phyloP scores from a whole-genome alignment of 2,888 invertebrate genomes.

The Cephus spinipes region DNA sequence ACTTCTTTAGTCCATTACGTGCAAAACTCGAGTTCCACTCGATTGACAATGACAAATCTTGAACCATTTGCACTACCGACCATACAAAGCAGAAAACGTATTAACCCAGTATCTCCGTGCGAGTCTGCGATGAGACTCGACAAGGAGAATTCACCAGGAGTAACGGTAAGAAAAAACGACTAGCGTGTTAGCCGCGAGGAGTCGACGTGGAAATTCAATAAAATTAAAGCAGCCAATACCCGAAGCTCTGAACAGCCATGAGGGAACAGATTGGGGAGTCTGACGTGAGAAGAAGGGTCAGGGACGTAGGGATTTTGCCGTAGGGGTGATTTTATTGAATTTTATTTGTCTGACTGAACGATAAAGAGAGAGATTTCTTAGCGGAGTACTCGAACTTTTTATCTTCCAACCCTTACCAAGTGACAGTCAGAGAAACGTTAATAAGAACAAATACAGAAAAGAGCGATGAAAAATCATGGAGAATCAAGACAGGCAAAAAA shows the following conservation, averaged over 20 bases:
- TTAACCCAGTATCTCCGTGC: background rate
- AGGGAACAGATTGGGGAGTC: background rate
- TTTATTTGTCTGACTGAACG: slow-evolving; percentile 13
- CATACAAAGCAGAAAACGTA: background rate
- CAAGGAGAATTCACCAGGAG: background rate
- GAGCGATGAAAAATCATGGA: too few species aligned
- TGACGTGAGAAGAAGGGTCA: background rate
- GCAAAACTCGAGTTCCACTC: background rate
- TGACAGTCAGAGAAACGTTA: background rate
- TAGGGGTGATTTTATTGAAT: slow-evolving; percentile 12
- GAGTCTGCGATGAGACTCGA: background rate
- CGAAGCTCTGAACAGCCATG: background rate
- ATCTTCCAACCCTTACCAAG: background rate
- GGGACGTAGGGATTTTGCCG: background rate
- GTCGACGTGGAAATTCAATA: background rate
- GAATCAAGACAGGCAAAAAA: too few species aligned
- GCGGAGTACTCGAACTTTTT: background rate
- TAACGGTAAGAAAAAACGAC: background rate
- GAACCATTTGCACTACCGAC: too few species aligned
- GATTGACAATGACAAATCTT: background rate
- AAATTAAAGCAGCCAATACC: background rate
- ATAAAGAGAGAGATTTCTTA: background rate
- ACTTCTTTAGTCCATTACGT: background rate
- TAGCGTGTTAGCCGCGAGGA: background rate
- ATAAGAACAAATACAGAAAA: background rate